Conservation (phyloP, 2,797 vertebrate species). For the Chelon labrosus region DNA sequence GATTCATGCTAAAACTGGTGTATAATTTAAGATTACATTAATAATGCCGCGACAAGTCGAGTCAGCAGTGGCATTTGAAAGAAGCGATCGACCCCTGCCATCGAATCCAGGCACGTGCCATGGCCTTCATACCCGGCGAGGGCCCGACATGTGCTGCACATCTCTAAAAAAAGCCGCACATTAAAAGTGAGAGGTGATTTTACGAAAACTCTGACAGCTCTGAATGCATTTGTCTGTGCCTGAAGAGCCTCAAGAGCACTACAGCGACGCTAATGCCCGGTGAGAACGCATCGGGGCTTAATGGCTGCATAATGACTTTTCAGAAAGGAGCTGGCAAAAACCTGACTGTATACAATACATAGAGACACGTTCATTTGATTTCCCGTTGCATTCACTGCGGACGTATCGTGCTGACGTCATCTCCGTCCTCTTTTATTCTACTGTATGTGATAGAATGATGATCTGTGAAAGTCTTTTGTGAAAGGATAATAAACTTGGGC, state of each 20-base stretch:
- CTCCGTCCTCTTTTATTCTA: too few relatives aligned
- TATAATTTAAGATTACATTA: not conserved
- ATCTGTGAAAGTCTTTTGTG: too few relatives aligned
- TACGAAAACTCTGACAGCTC: conserved; percentile 5
- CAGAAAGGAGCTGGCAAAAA: conserved; percentile 15
- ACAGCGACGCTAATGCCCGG: conserved; percentile 25
- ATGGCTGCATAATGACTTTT: conserved; percentile 21
- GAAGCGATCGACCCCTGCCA: too few relatives aligned
- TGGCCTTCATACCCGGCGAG: not conserved
- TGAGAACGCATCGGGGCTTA: conserved; percentile 30
- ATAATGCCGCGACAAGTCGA: too few relatives aligned
- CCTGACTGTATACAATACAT: too few relatives aligned
- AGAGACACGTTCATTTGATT: not conserved
- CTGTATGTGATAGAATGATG: too few relatives aligned
- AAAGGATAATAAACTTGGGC: too few relatives aligned
- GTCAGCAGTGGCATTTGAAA: too few relatives aligned
- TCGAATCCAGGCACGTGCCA: not conserved
- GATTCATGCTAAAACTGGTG: not conserved
- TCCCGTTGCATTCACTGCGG: not conserved
- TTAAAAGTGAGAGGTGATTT: conserved; percentile 18
- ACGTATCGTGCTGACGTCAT: too few relatives aligned
- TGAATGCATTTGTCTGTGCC: conserved; percentile 27
- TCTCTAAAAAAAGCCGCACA: conserved; percentile 8
- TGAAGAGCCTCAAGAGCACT: conserved; percentile 42
- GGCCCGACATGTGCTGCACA: not conserved